These are phyloP conservation scores for Sebastes schlegelii DNA, from an alignment of 2,113 vertebrate genomes.

Conservation along the genomic window DNA sequence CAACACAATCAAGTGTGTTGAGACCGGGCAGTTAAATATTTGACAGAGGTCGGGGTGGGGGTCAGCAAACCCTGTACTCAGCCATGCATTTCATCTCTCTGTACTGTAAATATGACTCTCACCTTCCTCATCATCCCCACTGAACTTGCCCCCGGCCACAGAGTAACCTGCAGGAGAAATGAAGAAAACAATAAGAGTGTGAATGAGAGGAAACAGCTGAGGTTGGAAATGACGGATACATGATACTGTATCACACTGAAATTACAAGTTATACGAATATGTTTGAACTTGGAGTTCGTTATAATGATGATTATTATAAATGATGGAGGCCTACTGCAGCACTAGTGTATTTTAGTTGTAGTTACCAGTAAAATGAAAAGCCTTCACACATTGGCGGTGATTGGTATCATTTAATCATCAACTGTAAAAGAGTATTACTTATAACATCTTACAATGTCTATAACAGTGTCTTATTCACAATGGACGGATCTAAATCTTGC, in stretches of 20 bases:
- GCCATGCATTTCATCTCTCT: conserved; percentile 36
- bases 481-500: not conserved
- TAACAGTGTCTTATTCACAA: not conserved
- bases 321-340: not conserved
- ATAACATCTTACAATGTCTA: no score
- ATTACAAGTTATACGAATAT: not conserved
- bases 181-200: not conserved
- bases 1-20: not conserved
- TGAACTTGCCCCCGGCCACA: conserved; percentile 92
- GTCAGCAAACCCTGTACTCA: conserved; percentile 41
- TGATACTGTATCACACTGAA: not conserved
- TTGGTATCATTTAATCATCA: not conserved
- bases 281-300: not conserved
- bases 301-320: not conserved
- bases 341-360: not conserved
- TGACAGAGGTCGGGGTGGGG: conserved; percentile 3
- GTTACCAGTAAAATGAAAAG: not conserved
- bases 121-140: conserved; percentile 89
- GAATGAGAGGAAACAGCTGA: not conserved
- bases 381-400: not conserved
- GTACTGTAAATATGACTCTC: conserved; percentile 73
- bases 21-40: conserved; percentile 25
- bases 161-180: conserved; percentile 86
- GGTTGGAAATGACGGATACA: not conserved
- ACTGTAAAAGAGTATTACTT: not conserved